These are phyloP conservation scores for Torymus tubicola DNA, from an alignment of 2,888 invertebrate species.

Conservation along the genomic window DNA sequence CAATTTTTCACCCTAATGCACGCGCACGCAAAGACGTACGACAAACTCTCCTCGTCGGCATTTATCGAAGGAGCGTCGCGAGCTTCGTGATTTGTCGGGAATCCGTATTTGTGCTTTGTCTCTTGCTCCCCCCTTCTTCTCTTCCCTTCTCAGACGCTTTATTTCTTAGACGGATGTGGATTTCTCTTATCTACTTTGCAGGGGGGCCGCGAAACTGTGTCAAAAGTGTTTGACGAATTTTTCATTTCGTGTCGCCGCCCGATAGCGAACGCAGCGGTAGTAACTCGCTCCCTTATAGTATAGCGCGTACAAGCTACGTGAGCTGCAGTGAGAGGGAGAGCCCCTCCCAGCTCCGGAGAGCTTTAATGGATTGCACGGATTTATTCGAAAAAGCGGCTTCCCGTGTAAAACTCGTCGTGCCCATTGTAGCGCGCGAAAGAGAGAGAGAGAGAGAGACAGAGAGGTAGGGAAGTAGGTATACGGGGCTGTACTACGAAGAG, in stretches of 20 bases:
- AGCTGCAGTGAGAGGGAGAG: too few relatives aligned
- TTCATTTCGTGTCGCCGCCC: conserved; percentile 35
- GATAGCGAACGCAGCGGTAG: background rate
- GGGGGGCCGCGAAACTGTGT: conserved; percentile 23
- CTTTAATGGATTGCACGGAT: conserved; percentile 33
- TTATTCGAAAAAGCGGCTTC: background rate
- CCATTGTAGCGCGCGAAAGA: too few relatives aligned
- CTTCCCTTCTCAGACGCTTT: background rate
- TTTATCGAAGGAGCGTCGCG: background rate
- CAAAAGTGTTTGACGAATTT: conserved; percentile 54
- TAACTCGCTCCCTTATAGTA: background rate
- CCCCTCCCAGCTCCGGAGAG: background rate
- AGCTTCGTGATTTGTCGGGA: conserved; percentile 15
- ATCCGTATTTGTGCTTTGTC: conserved; percentile 27
- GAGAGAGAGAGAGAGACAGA: too few relatives aligned
- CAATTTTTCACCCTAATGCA: too few relatives aligned
- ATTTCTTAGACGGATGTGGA: conserved; percentile 31
- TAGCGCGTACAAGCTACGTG: too few relatives aligned
- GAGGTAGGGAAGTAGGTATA: too few relatives aligned
- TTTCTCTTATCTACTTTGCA: conserved; percentile 33
- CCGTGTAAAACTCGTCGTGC: conserved; percentile 1
- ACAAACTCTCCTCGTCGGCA: background rate
- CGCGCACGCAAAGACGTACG: background rate
- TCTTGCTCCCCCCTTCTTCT: background rate
- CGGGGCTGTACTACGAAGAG: background rate